phyloP scores from a whole-genome alignment of 1,140 invertebrate species.

The Procambarus clarkii region DNA sequence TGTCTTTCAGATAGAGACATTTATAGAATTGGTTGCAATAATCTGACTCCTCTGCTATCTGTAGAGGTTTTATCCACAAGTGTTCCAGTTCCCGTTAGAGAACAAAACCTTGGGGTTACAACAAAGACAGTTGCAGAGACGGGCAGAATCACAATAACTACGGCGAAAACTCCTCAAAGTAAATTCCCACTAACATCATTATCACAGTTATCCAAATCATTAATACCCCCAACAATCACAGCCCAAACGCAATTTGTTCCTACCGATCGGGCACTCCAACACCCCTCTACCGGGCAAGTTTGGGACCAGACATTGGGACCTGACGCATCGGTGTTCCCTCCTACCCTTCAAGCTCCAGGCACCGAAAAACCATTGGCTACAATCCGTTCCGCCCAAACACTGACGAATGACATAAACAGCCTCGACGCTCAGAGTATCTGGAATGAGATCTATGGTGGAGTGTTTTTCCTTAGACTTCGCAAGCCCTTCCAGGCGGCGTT shows the following conservation, averaged over 20 bases:
- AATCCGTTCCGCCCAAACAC: neutral
- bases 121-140: slow-evolving; percentile 18
- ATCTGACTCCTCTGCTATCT: neutral
- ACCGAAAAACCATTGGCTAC: neutral
- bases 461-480: slow-evolving; percentile 10
- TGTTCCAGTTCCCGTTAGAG: neutral
- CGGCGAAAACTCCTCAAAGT: neutral
- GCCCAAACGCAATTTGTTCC: neutral
- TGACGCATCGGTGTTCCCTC: neutral
- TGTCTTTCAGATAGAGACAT: neutral
- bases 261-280: neutral
- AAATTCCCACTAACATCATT: too few relatives aligned
- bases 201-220: neutral
- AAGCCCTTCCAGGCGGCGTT: slow-evolving; percentile 1
- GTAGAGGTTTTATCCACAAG: neutral
- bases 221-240: too few relatives aligned
- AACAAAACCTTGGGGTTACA: neutral
- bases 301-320: neutral
- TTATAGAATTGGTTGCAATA: slow-evolving; percentile 32
- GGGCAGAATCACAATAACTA: neutral
- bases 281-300: neutral
- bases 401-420: neutral
- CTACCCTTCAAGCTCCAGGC: neutral
- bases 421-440: slow-evolving; percentile 19
- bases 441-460: slow-evolving; percentile 47